A percentile compares a stretch with the other conserved stretches of the same genome.
These are phyloP conservation scores for Cephus spinipes DNA, from an alignment of 2,888 invertebrate species.

Conservation along the genomic window DNA sequence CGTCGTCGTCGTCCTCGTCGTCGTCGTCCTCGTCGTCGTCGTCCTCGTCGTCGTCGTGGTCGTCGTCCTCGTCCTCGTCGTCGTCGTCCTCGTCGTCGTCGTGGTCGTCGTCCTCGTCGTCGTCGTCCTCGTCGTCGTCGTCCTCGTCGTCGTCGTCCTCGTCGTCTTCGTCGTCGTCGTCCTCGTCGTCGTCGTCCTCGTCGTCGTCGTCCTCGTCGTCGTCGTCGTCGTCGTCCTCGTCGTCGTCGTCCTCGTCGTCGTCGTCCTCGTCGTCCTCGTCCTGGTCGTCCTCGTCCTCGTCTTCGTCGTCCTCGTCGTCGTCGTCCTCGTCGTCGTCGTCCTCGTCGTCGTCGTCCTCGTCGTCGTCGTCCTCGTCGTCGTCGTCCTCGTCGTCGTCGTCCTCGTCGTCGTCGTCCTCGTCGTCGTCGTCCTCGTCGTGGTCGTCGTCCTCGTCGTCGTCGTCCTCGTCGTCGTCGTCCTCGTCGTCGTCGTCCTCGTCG, in stretches of 20 bases:
- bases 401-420: background rate
- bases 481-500: too few species aligned
- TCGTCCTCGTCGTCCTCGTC: background rate
- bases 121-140: background rate
- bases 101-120: background rate
- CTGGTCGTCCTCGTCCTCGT: background rate
- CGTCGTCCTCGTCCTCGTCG: background rate
- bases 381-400: background rate
- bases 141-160: background rate
- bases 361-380: background rate
- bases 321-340: background rate
- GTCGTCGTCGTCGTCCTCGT: too few species aligned
- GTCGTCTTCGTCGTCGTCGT: too few species aligned
- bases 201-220: background rate
- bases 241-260: background rate
- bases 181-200: background rate
- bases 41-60: background rate
- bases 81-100: background rate
- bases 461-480: background rate
- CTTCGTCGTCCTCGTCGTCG: too few species aligned
- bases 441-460: background rate
- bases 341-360: background rate
- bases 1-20: constrained; percentile 1
- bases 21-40: background rate
- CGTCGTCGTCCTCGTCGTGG: background rate